Evolutionary conservation across 2,113 vertebrate species (phyloP).

Genomic region (Thalassoma bifasciatum): DNA sequence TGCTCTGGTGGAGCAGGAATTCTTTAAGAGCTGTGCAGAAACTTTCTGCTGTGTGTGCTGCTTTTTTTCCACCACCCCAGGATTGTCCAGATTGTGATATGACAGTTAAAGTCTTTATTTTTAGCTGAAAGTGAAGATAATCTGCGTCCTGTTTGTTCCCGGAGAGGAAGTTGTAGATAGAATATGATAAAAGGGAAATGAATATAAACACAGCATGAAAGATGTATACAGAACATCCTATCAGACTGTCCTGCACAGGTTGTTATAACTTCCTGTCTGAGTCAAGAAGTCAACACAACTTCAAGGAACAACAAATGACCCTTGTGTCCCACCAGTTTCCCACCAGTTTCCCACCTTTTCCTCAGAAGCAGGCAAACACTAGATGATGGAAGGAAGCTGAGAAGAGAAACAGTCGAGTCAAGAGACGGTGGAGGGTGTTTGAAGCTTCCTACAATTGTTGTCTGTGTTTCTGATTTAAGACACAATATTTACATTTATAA

Average conservation of each 20-base stretch:
- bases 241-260: background rate
- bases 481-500: background rate
- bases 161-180: background rate
- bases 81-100: constrained; percentile 19
- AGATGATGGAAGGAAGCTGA: constrained; percentile 57
- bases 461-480: constrained; percentile 18
- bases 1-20: constrained; percentile 36
- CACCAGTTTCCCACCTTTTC: constrained; percentile 49
- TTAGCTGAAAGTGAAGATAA: constrained; percentile 4
- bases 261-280: constrained; percentile 27
- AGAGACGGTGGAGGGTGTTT: background rate
- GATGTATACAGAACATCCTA: background rate
- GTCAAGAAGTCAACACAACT: constrained; percentile 27
- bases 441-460: constrained; percentile 57
- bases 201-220: background rate
- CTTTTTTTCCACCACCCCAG: constrained; percentile 7
- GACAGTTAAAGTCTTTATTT: background rate
- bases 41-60: constrained; percentile 13
- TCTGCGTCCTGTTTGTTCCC: constrained; percentile 59
- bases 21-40: constrained; percentile 22
- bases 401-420: background rate
- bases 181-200: constrained; percentile 9
- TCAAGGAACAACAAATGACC: constrained; percentile 32
- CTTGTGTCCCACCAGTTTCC: constrained; percentile 27
- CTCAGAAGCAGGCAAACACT: background rate